Base-by-base conservation (phyloP, 2,888 invertebrate genomes). In the Artemia sinica region DNA sequence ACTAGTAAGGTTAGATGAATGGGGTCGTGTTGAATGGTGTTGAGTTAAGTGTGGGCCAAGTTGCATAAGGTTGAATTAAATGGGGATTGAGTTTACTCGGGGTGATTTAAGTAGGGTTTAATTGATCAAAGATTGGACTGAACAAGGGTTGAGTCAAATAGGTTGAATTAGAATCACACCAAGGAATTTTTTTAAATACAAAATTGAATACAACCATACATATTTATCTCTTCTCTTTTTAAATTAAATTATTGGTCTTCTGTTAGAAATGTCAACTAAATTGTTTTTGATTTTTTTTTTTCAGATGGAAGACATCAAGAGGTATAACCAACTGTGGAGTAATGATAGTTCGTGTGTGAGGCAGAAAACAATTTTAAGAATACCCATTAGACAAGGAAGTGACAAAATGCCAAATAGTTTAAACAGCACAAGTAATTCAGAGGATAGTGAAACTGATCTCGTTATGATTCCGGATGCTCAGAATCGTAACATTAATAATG, bases 241-340 rank as follows among this genome's bases (percentile, higher is more conserved):
- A 8, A 58, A 58, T 58, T 18, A 18, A 10, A 9, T 11, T 8
- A 9, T n/a, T 58, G 1, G 28, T 28, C 11, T 58, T 58, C 28
- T 10, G 14, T 58, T 9, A 58, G 9, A 14, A 18, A 58, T 58
- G 8, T 10, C 10, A n/a, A 58, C 28, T 58, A 18, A n/a, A 58
- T 58, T 28, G 8, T 28, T 58, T 8, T 58, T 9, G 8, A 28
- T 28, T 28, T 41, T 41, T 41, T 28, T 41, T 41, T 58, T 58
- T 58, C 63, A 58, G 63, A 58, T 58, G 63, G 63, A 58, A 58
- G 63, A 58, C n/a, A 58, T 58, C n/a, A 58, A 58, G 28, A n/a
- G 63, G 12, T 28, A 58, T 58, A 58, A 58, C 28, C 63, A 28
- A 9, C 63, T 58, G 11, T 58, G 63, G 63, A 28, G 63, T 28